Evolutionary conservation across 2,888 invertebrate species (phyloP).

Genomic region (Eristalis pertinax): DNA sequence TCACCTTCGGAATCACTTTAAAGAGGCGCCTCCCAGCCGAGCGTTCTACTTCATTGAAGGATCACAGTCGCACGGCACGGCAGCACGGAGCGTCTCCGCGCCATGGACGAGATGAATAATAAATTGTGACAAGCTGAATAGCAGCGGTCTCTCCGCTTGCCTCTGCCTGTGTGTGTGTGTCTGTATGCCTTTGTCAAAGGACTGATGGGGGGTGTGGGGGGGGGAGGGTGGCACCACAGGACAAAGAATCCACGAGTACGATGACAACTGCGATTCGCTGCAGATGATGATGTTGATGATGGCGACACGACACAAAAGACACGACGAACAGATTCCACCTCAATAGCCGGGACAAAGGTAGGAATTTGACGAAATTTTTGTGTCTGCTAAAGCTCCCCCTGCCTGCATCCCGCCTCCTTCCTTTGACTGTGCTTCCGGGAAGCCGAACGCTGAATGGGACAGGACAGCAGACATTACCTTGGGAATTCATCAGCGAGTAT

Average conservation of each 20-base stretch:
- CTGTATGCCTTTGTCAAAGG: slow-evolving; percentile 9
- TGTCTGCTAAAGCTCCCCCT: background rate
- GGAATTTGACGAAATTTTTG: slow-evolving; percentile 8
- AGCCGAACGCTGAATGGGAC: background rate
- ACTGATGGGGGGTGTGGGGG: slow-evolving; percentile 1
- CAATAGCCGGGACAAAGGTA: slow-evolving; percentile 33
- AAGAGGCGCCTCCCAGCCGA: background rate
- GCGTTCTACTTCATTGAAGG: slow-evolving; percentile 40
- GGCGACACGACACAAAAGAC: slow-evolving; percentile 17
- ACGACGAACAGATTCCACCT: slow-evolving; percentile 6
- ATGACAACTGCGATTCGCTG: background rate
- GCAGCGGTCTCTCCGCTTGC: slow-evolving; percentile 8
- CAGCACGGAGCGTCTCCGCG: background rate
- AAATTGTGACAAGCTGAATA: slow-evolving; percentile 48
- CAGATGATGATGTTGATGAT: background rate
- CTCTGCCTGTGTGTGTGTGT: background rate
- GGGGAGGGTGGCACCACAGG: background rate
- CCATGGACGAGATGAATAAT: slow-evolving; percentile 43
- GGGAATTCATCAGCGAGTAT: slow-evolving; percentile 32
- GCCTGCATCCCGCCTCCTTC: background rate
- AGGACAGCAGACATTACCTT: slow-evolving; percentile 39
- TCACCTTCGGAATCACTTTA: slow-evolving; percentile 2
- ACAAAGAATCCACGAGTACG: background rate
- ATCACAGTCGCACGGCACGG: background rate
- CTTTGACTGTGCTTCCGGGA: background rate